phyloP scores from a whole-genome alignment of 2,888 invertebrate species.

The Microctonus hyperodae region DNA sequence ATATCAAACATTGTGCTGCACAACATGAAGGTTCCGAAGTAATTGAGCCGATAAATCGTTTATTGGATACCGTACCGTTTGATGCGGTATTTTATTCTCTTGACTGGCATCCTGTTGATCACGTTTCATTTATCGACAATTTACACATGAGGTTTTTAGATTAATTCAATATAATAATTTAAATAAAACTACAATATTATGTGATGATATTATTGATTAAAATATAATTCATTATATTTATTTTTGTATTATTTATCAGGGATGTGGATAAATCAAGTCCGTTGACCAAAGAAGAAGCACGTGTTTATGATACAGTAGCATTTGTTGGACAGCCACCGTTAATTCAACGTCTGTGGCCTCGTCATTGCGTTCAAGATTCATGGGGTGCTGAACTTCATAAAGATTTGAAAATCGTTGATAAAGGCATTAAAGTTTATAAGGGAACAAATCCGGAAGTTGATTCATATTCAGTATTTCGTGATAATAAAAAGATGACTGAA shows the following conservation, averaged over 20 bases:
- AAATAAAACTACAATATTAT: too few relatives aligned
- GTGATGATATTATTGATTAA: too few relatives aligned
- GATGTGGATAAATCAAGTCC: conserved; percentile 56
- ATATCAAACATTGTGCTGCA: conserved; percentile 92
- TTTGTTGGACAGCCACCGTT: conserved; percentile 87
- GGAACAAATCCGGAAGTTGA: conserved; percentile 95
- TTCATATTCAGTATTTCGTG: conserved; percentile 98
- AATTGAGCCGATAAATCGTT: conserved; percentile 87
- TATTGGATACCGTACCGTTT: conserved; percentile 82
- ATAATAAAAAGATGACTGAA: conserved; percentile 90
- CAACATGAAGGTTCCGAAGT: conserved; percentile 91
- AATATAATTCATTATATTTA: background rate
- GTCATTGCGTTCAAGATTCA: conserved; percentile 94
- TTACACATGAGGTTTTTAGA: conserved; percentile 65
- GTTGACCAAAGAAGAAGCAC: conserved; percentile 70
- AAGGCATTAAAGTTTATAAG: conserved; percentile 84
- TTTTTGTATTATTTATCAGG: conserved; percentile 38
- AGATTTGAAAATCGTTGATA: conserved; percentile 83
- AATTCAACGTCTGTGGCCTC: conserved; percentile 93
- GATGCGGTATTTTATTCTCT: conserved; percentile 91
- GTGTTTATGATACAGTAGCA: conserved; percentile 90
- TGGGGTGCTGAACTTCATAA: conserved; percentile 95
- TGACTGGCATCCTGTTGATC: conserved; percentile 97
- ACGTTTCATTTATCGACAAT: conserved; percentile 96
- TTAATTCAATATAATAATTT: background rate